These are phyloP conservation scores for Phaethon lepturus DNA, from an alignment of 2,113 vertebrate genomes.

Conservation along the genomic window DNA sequence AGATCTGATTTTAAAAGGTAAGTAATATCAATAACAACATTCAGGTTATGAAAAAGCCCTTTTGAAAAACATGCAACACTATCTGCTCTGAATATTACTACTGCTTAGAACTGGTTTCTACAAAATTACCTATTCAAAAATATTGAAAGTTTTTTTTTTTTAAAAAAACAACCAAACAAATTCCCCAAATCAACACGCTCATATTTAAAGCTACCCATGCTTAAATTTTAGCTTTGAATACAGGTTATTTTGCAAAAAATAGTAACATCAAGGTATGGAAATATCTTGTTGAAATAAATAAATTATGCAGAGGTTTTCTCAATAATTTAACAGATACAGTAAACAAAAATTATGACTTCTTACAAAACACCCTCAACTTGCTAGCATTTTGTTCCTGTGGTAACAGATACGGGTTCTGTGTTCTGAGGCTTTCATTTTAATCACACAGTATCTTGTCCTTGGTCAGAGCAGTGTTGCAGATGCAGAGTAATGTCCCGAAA, in stretches of 20 bases:
- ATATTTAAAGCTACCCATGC: not conserved
- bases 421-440: not conserved
- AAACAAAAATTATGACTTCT: slow-evolving; percentile 12
- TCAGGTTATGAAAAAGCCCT: not conserved
- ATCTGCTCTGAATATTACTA: not conserved
- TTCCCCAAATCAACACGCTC: not conserved
- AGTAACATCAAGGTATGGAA: not conserved
- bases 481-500: not conserved
- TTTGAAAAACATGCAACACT: not conserved
- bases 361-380: not conserved
- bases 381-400: not conserved
- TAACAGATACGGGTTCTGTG: not conserved
- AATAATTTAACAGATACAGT: slow-evolving; percentile 32
- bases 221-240: not conserved
- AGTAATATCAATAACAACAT: not conserved
- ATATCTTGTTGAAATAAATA: not conserved
- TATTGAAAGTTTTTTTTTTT: not conserved
- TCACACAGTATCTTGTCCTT: not conserved
- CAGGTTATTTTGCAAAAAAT: not conserved
- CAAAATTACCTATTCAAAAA: not conserved
- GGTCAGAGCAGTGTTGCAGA: not conserved
- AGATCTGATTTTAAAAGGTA: not conserved
- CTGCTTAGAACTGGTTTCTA: not conserved
- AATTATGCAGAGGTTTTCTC: slow-evolving; percentile 41
- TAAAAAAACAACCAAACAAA: not conserved